Conservation (phyloP, 1,140 invertebrate genomes). For the Trichonephila clavipes region DNA sequence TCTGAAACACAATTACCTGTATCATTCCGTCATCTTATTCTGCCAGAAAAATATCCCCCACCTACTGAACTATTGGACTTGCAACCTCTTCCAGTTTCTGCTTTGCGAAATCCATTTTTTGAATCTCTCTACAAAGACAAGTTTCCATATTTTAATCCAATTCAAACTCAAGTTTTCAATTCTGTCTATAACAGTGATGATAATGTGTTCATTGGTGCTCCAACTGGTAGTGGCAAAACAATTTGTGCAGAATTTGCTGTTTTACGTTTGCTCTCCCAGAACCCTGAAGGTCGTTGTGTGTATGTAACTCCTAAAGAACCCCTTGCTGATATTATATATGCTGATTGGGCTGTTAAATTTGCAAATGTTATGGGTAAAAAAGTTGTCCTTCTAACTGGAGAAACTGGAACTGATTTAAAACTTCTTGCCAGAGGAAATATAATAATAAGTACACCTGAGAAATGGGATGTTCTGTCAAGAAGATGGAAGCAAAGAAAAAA, state of each 20-base stretch:
- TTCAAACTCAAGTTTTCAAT: constrained; percentile 99
- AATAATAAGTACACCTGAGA: constrained; percentile 97
- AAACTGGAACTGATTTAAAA: constrained; percentile 98
- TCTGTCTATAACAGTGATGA: constrained; percentile 99
- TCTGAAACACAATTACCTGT: constrained; percentile 97
- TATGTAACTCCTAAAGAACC: constrained; percentile 96
- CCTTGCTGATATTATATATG: constrained; percentile 93
- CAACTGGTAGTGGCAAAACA: constrained; percentile 98
- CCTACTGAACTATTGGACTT: constrained; percentile 99
- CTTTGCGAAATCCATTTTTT: constrained; percentile 89
- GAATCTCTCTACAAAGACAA: constrained; percentile 92
- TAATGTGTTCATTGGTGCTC: constrained; percentile 98
- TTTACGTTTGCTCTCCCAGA: constrained; percentile 90
- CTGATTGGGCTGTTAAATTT: constrained; percentile 96
- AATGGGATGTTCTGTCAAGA: constrained; percentile 98
- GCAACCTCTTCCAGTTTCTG: constrained; percentile 93
- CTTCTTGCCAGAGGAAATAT: constrained; percentile 90
- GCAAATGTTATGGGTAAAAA: constrained; percentile 89
- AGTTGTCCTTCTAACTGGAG: constrained; percentile 96
- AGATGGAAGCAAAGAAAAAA: constrained; percentile 99
- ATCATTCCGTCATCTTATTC: constrained; percentile 97
- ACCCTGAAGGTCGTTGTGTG: constrained; percentile 87
- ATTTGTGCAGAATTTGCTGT: constrained; percentile 98
- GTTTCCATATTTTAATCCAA: constrained; percentile 98
- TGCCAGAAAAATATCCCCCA: constrained; percentile 98